Evolutionary conservation across 2,888 invertebrate species (phyloP).

Genomic region (Myopa testacea): DNA sequence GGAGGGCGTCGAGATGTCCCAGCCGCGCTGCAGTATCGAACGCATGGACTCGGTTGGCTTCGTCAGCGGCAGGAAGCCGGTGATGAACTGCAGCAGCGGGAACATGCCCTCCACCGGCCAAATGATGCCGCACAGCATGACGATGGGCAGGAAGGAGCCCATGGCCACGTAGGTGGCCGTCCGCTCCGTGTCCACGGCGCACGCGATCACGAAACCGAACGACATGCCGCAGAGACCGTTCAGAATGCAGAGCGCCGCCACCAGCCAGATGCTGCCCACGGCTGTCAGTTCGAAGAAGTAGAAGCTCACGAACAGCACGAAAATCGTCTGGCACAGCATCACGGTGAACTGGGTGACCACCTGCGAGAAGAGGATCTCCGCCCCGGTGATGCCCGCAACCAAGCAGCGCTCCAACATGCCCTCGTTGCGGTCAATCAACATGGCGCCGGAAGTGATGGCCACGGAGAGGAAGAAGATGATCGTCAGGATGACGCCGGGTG

Average conservation of each 20-base stretch:
- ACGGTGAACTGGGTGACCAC: constrained; percentile 89
- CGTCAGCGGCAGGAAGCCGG: constrained; percentile 85
- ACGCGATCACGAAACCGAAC: constrained; percentile 87
- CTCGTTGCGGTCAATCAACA: constrained; percentile 89
- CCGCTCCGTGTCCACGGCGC: constrained; percentile 82
- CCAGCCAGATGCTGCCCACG: constrained; percentile 80
- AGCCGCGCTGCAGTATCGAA: constrained; percentile 86
- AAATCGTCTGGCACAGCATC: constrained; percentile 84
- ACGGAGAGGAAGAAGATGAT: constrained; percentile 95
- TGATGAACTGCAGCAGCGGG: constrained; percentile 76
- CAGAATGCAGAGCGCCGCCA: constrained; percentile 80
- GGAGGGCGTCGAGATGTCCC: constrained; percentile 77
- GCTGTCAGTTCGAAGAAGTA: constrained; percentile 82
- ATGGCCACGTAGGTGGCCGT: constrained; percentile 87
- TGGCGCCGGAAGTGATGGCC: constrained; percentile 89
- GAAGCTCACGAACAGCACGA: constrained; percentile 84
- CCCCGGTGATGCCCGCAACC: constrained; percentile 82
- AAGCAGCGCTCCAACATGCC: constrained; percentile 90
- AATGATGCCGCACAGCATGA: constrained; percentile 89
- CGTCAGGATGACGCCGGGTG: constrained; percentile 90
- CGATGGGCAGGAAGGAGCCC: constrained; percentile 87
- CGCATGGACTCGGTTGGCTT: constrained; percentile 89
- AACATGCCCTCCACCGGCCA: constrained; percentile 98
- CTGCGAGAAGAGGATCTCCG: constrained; percentile 89
- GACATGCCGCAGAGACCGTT: constrained; percentile 95